Evolutionary conservation across 1,140 invertebrate genomes (phyloP), one percentile per base, ranked within the genome.

Genomic region (Drosophila pruinosa): DNA sequence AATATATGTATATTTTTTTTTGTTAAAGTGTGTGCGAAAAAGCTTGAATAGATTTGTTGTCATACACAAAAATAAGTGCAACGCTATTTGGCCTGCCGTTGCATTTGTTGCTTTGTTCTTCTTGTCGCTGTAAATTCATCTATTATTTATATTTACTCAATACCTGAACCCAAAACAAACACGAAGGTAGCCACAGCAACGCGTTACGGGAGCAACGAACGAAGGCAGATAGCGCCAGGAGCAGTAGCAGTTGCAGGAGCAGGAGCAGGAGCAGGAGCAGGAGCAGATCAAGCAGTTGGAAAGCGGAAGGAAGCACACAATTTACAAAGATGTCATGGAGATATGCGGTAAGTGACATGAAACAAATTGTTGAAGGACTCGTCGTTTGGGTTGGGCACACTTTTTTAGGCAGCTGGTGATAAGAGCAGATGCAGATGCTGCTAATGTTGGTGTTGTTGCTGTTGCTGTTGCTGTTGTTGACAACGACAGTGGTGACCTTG

Each of bases 271-370:
- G 14, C 3, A 28, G 54, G 7, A 41, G 36, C 15, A 47, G 57
- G 10, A 34, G 45, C 4, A 57, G 39, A 28, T 34, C 24, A 59
- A 31, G 31, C 17, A 38, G 50, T 47, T 47, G 36, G 24, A 7
- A 54, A 24, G 39, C 47, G 15, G 47, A 41, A 56, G 68, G 28
- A 50, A 56, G 10, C 57, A 17, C 26, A 53, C 58, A 83, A 67
- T 14, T 50, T 28, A 57, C 43, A 41, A 76, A 89, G 80, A 89
- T 89, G 86, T 89, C 86, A 89, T 89, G 86, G 86, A 89, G 86
- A 89, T 89, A 89, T 86, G 85, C 86, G 80, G 86, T 89, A 79
- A 75, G 86, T 81, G 15, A 26, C 56, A 47, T n/a, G n/a, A n/a
- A n/a, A 14, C 21, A 43, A 36, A 45, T 12, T 22, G 26, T 26